Base-by-base conservation (phyloP, 2,113 vertebrate genomes). In the Onychostruthus taczanowskii region DNA sequence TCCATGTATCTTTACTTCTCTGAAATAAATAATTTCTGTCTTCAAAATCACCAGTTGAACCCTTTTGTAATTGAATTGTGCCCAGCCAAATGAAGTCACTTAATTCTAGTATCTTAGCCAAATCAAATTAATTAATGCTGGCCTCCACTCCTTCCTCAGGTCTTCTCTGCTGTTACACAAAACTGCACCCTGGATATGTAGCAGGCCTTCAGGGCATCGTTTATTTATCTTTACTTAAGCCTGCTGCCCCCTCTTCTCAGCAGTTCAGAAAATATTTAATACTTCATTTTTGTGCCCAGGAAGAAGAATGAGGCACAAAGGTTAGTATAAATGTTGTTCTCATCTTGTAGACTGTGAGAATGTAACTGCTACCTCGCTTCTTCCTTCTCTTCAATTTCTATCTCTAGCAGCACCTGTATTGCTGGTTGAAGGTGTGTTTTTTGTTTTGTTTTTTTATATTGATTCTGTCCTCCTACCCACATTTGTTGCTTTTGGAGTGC, bases 41-140 rank as follows among this genome's bases (percentile, higher is more conserved):
- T 66, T 95, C 55, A 58, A 62, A 95, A 70, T 85, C 76, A 73
- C 66, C 58, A 61, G 13, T 58, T 93, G 68, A 89, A 52, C 52
- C 35, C 64, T 84, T 89, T 84, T 66, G 23, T 41, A 94, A 91
- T 49, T 78, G 26, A 89, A 93, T 73, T 82, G 28, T 35, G 4
- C 53, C 53, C 55, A 69, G 70, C 31, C 49, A 90, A 87, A 87
- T 82, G 28, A 95, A 94, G 81, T 95, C 39, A 64, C 67, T 94
- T 91, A 82, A 53, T 87, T 91, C 69, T 76, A 76, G 37, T 79
- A 43, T 61, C 74, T 82, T 69, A 46, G 84, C 81, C 82, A 94
- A 93, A 91, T 85, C 81, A 66, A 76, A 90, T 91, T 62, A 87
- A 87, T 94, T 92, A 87, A 91, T 79, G 67, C 66, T 87, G 80